Conservation (phyloP, 2,797 vertebrate genomes). For the Huso huso region DNA sequence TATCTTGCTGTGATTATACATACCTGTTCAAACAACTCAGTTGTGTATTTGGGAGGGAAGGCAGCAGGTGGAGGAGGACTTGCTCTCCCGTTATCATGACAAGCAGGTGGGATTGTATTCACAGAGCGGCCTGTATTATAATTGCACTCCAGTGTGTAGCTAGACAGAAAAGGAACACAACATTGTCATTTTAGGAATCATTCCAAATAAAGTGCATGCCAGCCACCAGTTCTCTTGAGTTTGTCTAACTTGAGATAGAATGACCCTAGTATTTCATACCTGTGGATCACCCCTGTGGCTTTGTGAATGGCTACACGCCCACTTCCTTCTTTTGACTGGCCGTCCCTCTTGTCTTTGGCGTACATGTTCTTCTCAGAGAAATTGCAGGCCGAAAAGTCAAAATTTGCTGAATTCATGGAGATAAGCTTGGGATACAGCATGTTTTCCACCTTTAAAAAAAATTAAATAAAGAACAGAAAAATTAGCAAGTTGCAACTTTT, state of each 20-base stretch:
- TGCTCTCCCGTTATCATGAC: conserved; percentile 88
- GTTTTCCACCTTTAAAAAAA: conserved; percentile 78
- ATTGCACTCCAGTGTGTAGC: conserved; percentile 95
- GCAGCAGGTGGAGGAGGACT: conserved; percentile 77
- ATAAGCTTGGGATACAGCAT: conserved; percentile 91
- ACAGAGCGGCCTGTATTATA: conserved; percentile 90
- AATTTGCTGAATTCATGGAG: conserved; percentile 86
- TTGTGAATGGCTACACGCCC: conserved; percentile 90
- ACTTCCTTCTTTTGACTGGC: conserved; percentile 94
- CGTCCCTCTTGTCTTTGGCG: conserved; percentile 82
- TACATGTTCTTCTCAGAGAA: conserved; percentile 99
- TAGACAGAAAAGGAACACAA: conserved; percentile 33
- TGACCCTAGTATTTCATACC: conserved; percentile 48
- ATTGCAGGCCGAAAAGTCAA: conserved; percentile 91
- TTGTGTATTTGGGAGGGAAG: conserved; percentile 88
- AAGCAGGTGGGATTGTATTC: conserved; percentile 83
- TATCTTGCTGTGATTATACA: not conserved
- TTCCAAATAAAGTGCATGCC: not conserved
- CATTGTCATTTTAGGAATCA: not conserved
- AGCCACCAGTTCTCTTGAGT: no score
- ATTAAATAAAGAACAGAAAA: no score
- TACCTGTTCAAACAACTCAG: conserved; percentile 92
- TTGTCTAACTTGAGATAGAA: not conserved
- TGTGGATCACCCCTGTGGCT: conserved; percentile 89
- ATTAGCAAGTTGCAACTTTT: no score